phyloP scores from a whole-genome alignment of 1,140 invertebrate species.

The Helicoverpa armigera region DNA sequence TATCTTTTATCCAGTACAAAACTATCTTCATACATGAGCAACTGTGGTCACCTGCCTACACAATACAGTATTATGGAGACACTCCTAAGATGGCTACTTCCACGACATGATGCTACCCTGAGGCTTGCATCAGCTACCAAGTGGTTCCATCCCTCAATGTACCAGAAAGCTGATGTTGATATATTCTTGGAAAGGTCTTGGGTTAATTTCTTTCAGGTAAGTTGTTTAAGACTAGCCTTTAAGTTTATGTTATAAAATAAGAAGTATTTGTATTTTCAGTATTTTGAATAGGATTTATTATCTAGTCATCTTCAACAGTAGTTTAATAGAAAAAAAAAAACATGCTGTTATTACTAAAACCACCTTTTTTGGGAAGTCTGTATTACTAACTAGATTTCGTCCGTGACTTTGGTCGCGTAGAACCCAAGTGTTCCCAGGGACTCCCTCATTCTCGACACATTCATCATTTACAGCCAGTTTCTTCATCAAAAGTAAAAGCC shows the following conservation, averaged over 20 bases:
- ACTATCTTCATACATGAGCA: constrained; percentile 54
- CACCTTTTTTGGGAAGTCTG: too few species aligned
- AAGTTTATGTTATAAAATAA: not conserved
- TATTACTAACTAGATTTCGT: too few species aligned
- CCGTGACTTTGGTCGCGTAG: too few species aligned
- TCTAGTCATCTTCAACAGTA: too few species aligned
- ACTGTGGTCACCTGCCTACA: constrained; percentile 61
- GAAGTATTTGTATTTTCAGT: too few species aligned
- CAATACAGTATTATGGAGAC: constrained; percentile 71
- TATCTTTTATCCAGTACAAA: constrained; percentile 51
- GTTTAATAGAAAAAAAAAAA: too few species aligned
- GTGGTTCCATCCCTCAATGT: constrained; percentile 67
- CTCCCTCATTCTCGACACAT: too few species aligned
- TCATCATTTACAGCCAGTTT: too few species aligned
- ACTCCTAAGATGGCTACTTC: constrained; percentile 70
- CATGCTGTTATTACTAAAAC: too few species aligned
- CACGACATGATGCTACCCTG: constrained; percentile 55
- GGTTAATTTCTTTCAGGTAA: constrained; percentile 70
- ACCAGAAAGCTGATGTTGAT: constrained; percentile 50
- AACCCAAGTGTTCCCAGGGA: too few species aligned
- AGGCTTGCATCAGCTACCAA: constrained; percentile 57
- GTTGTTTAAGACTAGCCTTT: not conserved
- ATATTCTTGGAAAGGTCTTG: constrained; percentile 69
- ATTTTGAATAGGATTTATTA: too few species aligned
- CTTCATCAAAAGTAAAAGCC: too few species aligned